phyloP scores from a whole-genome alignment of 2,888 invertebrate species.

The Eupithecia exiguata region DNA sequence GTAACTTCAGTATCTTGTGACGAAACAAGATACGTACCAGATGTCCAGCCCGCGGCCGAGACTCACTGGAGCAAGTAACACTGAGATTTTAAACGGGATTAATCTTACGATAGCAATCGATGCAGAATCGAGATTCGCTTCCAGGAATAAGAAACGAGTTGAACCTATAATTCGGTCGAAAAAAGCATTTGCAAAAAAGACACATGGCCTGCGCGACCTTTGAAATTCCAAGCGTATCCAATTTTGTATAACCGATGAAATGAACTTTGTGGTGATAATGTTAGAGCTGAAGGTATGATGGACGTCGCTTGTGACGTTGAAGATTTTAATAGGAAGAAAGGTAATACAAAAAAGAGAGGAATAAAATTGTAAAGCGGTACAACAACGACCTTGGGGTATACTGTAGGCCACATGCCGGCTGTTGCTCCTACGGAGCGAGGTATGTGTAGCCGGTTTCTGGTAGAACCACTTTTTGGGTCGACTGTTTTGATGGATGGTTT shows the following conservation, averaged over 20 bases:
- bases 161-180: conserved; percentile 65
- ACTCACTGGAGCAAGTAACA: conserved; percentile 32
- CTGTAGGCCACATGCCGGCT: conserved; percentile 80
- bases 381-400: conserved; percentile 78
- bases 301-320: conserved; percentile 54
- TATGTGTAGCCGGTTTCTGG: conserved; percentile 70
- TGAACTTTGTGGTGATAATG: conserved; percentile 34
- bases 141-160: conserved; percentile 54
- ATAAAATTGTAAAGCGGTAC: conserved; percentile 76
- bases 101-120: conserved; percentile 48
- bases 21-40: conserved; percentile 62
- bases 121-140: conserved; percentile 48
- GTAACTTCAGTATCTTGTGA: conserved; percentile 52
- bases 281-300: conserved; percentile 49
- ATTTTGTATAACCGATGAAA: conserved; percentile 37
- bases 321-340: conserved; percentile 67
- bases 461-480: conserved; percentile 61
- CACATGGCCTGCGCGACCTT: conserved; percentile 76
- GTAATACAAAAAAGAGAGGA: conserved; percentile 73
- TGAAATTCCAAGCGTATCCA: conserved; percentile 64
- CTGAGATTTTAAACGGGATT: conserved; percentile 40
- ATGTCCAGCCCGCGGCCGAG: conserved; percentile 47
- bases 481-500: conserved; percentile 73
- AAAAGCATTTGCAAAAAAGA: conserved; percentile 75
- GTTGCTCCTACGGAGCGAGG: conserved; percentile 61